A percentile compares a stretch with the other conserved stretches of the same genome.
phyloP scores from a whole-genome alignment of 2,888 invertebrate genomes.

The Rhimphoctona megacephalus region DNA sequence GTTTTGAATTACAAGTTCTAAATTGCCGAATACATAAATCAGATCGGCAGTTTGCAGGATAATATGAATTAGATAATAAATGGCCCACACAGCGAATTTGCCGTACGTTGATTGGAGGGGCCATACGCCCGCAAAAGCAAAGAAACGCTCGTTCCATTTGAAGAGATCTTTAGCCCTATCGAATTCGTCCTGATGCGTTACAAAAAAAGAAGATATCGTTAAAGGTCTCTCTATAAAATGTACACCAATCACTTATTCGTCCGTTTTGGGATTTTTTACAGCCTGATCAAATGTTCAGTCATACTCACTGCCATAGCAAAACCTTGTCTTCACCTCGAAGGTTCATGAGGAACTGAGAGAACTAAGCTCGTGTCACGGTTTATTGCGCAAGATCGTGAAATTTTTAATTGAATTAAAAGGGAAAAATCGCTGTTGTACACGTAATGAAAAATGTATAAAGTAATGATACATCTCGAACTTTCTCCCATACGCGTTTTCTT shows the following conservation, averaged over 20 bases:
- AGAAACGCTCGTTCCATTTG: conserved; percentile 57
- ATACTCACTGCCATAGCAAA: conserved; percentile 33
- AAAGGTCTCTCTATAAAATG: neutral
- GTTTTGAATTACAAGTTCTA: conserved; percentile 61
- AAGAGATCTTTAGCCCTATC: conserved; percentile 63
- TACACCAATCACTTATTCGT: neutral
- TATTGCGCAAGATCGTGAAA: conserved; percentile 16
- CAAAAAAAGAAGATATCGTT: neutral
- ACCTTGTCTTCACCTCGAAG: neutral
- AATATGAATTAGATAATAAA: conserved; percentile 58
- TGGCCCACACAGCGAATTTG: conserved; percentile 61
- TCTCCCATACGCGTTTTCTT: neutral
- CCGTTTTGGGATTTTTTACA: neutral
- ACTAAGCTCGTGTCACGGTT: neutral
- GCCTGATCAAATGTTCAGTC: neutral
- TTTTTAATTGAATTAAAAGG: neutral
- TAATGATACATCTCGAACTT: conserved; percentile 1
- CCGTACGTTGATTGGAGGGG: conserved; percentile 61
- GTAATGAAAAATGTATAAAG: neutral
- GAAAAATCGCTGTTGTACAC: neutral
- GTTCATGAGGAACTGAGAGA: conserved; percentile 20
- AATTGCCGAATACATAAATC: conserved; percentile 59
- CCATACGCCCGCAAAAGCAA: conserved; percentile 68
- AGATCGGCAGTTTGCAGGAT: conserved; percentile 53
- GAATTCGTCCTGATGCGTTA: conserved; percentile 48